Evolutionary conservation across 2,113 vertebrate species (phyloP).

Genomic region (Hippolais icterina): DNA sequence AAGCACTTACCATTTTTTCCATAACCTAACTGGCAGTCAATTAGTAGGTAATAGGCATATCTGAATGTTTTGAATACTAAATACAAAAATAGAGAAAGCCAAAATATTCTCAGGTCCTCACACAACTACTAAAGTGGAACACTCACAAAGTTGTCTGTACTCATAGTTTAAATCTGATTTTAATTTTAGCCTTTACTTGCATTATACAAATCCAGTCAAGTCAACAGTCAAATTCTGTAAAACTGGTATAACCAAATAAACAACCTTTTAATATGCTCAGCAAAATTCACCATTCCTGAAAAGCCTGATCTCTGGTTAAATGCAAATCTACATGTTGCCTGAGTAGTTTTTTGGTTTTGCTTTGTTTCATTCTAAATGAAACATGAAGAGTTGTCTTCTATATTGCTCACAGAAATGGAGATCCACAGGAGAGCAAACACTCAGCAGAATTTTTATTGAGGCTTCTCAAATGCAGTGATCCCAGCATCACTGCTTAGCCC

Average conservation of each 20-base stretch:
- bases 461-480: neutral
- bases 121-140: neutral
- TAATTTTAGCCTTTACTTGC: neutral
- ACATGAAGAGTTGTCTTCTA: neutral
- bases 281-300: slow-evolving; percentile 4
- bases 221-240: neutral
- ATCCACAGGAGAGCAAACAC: neutral
- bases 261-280: neutral
- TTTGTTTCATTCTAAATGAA: neutral
- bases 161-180: neutral
- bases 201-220: neutral
- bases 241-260: slow-evolving; percentile 2
- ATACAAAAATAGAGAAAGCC: neutral
- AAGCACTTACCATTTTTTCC: neutral
- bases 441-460: neutral
- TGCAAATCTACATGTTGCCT: neutral
- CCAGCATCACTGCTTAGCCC: neutral
- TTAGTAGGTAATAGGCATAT: neutral
- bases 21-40: neutral
- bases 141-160: neutral
- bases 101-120: neutral
- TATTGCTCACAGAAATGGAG: neutral
- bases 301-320: neutral
- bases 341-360: neutral
- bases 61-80: neutral